Evolutionary conservation across 92 coral and sea anemone species (phyloP), one percentile per base, ranked within the genome.

Genomic region (Porites evermanni): DNA sequence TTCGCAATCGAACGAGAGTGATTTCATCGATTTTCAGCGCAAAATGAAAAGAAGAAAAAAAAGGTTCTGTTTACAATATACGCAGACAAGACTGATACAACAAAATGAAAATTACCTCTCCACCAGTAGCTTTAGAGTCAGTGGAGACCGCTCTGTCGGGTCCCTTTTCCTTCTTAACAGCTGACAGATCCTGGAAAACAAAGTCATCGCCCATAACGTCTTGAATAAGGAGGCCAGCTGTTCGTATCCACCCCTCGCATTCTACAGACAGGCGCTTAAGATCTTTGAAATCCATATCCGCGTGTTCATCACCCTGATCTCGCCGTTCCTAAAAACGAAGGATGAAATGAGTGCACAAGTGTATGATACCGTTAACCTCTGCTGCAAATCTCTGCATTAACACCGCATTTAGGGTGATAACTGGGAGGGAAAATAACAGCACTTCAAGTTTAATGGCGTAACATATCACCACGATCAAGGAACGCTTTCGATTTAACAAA

Each of bases 281-380:
- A 44, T 97, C 99, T 80, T 93, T 95, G 79, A 89, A 97, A 58
- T 97, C 99, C 94, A 95, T 92, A 65, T 95, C 98, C 12, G 99
- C 99, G 79, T 95, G 97, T 68, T 97, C 98, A 74, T 97, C 98
- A 26, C 98, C 96, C 86, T 93, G 89, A 82, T 83, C 85, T 68
- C 87, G 91, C 54, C 89, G 70, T 17, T 85, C 88, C 88, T 83
- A 53, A 14, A 38, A 12, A 67, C 19, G 10, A 12, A 18, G 12
- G 0, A 58, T 5, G 9, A 12, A 29, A 16, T 8, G 17, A 74
- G 8, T 24, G 1, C 7, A n/a, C 21, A 24, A 54, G 20, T 14
- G 20, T 5, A 3, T 0, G 47, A 12, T 1, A 38, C 47, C 0
- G 47, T 38, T 38, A 38, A 38, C 47, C 7, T 38, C 47, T 38